These are phyloP conservation scores for Macrochelys suwanniensis DNA, from an alignment of 2,797 vertebrate genomes.

Conservation along the genomic window DNA sequence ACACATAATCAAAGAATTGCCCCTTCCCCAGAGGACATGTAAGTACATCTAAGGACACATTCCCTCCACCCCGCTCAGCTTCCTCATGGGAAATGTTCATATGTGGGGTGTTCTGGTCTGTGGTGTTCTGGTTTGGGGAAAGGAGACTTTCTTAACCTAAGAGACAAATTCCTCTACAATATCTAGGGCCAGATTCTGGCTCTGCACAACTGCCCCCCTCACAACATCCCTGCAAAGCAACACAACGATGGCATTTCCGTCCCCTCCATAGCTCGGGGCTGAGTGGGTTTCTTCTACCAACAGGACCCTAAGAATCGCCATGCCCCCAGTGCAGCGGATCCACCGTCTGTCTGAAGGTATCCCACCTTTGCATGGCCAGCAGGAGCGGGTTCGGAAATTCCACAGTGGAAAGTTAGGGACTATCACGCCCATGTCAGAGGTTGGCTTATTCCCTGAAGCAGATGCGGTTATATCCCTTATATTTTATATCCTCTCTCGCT, in stretches of 20 bases:
- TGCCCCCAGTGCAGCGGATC: not conserved
- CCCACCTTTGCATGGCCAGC: not conserved
- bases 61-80: not conserved
- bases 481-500: not conserved
- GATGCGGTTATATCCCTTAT: not conserved
- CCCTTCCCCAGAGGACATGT: not conserved
- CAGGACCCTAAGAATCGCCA: not conserved
- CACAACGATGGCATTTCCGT: not conserved
- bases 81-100: not conserved
- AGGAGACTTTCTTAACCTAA: not conserved
- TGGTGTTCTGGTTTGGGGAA: not conserved
- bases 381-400: not conserved
- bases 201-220: not conserved
- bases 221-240: not conserved
- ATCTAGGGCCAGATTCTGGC: not conserved
- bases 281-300: not conserved
- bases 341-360: accelerated
- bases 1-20: not conserved
- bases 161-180: not conserved
- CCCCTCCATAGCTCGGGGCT: not conserved
- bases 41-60: not conserved
- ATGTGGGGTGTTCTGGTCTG: not conserved
- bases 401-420: not conserved
- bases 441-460: not conserved
- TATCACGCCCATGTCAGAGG: not conserved